Evolutionary conservation across 2,113 vertebrate genomes (phyloP).

Genomic region (Diphyllodes magnificus): DNA sequence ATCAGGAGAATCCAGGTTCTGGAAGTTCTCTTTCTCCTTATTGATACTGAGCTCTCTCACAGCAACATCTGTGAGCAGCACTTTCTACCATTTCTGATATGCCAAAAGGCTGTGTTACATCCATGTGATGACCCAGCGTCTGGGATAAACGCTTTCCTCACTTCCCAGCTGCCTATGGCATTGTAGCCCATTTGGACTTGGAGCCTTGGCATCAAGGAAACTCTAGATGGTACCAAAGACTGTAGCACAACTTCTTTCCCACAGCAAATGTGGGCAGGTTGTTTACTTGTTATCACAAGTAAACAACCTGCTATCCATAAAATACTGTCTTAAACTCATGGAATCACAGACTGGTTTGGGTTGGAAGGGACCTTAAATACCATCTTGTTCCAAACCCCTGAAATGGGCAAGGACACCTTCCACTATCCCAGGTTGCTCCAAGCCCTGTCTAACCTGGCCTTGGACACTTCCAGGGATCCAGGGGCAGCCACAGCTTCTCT

Average conservation of each 20-base stretch:
- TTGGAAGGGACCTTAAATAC: background rate
- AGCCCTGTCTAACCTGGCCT: fast-evolving
- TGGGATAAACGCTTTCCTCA: background rate
- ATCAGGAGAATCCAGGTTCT: background rate
- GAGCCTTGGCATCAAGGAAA: background rate
- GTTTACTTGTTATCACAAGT: background rate
- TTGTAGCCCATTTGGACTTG: background rate
- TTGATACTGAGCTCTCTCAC: background rate
- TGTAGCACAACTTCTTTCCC: background rate
- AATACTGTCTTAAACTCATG: background rate
- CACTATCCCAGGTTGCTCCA: fast-evolving
- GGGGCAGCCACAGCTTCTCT: background rate
- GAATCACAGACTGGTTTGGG: background rate
- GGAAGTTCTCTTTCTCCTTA: background rate
- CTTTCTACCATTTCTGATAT: background rate
- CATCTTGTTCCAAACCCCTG: background rate
- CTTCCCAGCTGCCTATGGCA: background rate
- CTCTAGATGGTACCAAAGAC: background rate
- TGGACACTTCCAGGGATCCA: background rate
- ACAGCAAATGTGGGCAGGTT: background rate
- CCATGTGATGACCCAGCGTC: background rate
- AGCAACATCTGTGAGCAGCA: background rate
- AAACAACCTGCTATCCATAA: background rate
- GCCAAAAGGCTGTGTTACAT: background rate
- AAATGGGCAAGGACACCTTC: background rate